Evolutionary conservation across 2,797 vertebrate genomes (phyloP).

Genomic region (Catamblyrhynchus diadema): DNA sequence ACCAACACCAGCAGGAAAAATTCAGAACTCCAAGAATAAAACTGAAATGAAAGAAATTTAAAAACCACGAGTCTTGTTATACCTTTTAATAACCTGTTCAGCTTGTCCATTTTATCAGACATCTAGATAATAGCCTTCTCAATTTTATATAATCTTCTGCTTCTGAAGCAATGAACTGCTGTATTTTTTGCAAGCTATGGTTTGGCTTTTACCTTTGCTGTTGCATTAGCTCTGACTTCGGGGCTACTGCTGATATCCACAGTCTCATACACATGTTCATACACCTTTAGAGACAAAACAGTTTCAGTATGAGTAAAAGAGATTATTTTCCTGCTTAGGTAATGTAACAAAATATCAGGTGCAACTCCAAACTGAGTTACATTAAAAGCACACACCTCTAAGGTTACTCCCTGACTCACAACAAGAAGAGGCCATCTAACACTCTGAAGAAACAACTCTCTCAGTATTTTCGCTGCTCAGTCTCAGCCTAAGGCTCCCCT

Average conservation of each 20-base stretch:
- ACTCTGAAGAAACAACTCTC: neutral
- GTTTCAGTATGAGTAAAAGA: neutral
- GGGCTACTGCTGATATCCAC: constrained; percentile 99
- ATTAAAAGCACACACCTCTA: neutral
- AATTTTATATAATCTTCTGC: neutral
- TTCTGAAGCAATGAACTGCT: neutral
- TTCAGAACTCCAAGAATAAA: neutral
- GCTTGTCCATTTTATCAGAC: neutral
- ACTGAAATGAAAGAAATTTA: neutral
- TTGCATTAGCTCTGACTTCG: constrained; percentile 96
- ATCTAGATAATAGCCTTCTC: neutral
- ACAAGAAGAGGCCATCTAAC: neutral
- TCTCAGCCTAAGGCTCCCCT: neutral
- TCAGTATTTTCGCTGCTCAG: neutral
- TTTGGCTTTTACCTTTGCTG: constrained; percentile 88
- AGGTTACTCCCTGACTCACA: neutral
- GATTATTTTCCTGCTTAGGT: neutral
- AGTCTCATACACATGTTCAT: constrained; percentile 98
- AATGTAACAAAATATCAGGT: neutral
- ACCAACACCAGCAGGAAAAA: neutral
- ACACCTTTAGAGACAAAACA: constrained; percentile 82
- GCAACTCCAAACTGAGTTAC: neutral
- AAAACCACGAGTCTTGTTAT: neutral
- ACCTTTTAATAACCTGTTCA: neutral
- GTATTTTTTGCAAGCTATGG: neutral